Evolutionary conservation across 2,797 vertebrate genomes (phyloP), one percentile per base, ranked within the genome.

Genomic region (Phalanger gymnotis): DNA sequence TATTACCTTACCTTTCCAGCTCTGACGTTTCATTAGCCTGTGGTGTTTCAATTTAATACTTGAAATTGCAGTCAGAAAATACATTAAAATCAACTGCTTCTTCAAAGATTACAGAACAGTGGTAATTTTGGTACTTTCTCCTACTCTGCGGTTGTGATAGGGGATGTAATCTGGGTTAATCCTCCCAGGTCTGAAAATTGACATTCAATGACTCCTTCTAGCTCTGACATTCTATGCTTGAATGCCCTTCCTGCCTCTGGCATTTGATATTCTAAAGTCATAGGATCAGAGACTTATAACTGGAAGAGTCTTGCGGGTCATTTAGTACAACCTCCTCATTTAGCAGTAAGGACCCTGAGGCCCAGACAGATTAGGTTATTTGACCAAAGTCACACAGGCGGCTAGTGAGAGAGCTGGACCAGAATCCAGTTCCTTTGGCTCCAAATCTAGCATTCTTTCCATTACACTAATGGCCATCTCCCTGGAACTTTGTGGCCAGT

Each of bases 21-120:
- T 81, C 16, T 81, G 66, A n/a, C n/a, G n/a, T 97, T 96, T 94
- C 90, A 95, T 94, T 96, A 96, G 73, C 40, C 31, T 58, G 27
- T 91, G 61, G 66, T 92, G 91, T 96, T 97, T 96, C 52, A 31
- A 47, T 34, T 92, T 97, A 90, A 89, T 51, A 40, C 3, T 57
- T 95, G 27, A 57, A 53, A 95, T 16, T 92, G 94, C 57, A 61
- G 94, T 94, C 31, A 94, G 5, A 51, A 94, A 95, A 16, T 93
- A n/a, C 94, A 1, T 94, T 95, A 93, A 47, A 53, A 90, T 90
- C 90, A 54, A 53, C 52, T 54, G 16, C 16, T 90, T 53, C 27
- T 28, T 90, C 53, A 53, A 54, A 54, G 13, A 90, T 53, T 34
- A 31, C 53, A 54, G 7, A 90, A 53, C 9, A 22, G 28, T 54